phyloP scores from a whole-genome alignment of 2,797 vertebrate species.

The Alcedo quadribrachys region DNA sequence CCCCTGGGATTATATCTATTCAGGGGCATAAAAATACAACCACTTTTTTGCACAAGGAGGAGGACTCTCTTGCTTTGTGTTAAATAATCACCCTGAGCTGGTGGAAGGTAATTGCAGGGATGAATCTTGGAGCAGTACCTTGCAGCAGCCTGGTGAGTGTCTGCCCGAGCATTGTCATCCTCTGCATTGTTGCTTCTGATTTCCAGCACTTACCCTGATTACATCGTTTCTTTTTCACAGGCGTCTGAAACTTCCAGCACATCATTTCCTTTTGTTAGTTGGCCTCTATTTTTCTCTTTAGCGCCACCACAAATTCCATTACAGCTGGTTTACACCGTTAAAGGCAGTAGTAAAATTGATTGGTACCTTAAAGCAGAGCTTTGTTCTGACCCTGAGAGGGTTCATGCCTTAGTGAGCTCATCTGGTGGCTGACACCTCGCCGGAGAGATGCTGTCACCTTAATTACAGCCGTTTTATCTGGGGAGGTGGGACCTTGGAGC shows the following conservation, averaged over 20 bases:
- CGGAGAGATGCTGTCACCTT: not conserved
- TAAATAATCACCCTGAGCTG: not conserved
- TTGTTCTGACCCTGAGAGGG: conserved; percentile 4
- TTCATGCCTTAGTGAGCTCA: conserved; percentile 11
- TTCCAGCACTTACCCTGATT: not conserved
- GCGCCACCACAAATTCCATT: conserved; percentile 4
- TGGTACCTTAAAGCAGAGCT: conserved; percentile 30
- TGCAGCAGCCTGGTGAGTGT: not conserved
- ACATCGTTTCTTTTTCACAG: not conserved
- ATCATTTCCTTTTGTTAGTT: conserved; percentile 21
- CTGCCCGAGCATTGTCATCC: not conserved
- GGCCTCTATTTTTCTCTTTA: conserved; percentile 21
- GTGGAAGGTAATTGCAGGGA: not conserved
- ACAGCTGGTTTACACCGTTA: conserved; percentile 19
- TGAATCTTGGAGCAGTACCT: not conserved
- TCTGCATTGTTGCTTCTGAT: not conserved
- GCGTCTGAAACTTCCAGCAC: not conserved
- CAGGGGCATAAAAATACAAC: not conserved
- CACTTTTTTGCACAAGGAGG: not conserved
- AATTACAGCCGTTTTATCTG: not conserved
- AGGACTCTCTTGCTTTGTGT: not conserved
- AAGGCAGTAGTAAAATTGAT: conserved; percentile 49
- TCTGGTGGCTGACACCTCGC: not conserved
- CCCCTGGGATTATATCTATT: conserved; percentile 18
- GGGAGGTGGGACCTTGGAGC: conserved; percentile 26